Evolutionary conservation across 2,888 invertebrate genomes (phyloP).

Genomic region (Poecilobothrus nobilitatus): DNA sequence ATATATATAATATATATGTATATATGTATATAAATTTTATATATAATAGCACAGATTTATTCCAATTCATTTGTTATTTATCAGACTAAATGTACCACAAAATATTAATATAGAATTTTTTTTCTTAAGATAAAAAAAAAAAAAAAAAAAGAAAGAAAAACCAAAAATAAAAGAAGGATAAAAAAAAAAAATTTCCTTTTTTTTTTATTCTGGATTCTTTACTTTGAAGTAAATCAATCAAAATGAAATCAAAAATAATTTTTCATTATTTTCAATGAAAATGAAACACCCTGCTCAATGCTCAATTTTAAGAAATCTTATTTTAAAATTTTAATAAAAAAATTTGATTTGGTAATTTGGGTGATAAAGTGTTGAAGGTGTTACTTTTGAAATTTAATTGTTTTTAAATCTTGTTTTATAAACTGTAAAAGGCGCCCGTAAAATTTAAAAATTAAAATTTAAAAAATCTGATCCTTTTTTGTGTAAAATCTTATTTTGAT

Average conservation of each 20-base stretch:
- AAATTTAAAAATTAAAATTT: too few relatives aligned
- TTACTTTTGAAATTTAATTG: too few relatives aligned
- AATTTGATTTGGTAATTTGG: too few relatives aligned
- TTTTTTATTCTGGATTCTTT: neutral
- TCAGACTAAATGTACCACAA: conserved; percentile 4
- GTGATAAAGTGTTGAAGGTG: too few relatives aligned
- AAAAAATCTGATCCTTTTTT: too few relatives aligned
- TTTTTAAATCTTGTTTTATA: too few relatives aligned
- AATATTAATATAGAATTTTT: neutral
- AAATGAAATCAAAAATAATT: neutral
- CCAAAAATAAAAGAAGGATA: neutral
- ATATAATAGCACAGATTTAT: neutral
- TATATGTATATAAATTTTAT: neutral
- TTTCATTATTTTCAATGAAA: neutral
- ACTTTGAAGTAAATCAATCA: neutral
- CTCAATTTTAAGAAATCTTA: too few relatives aligned
- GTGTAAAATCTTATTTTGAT: too few relatives aligned
- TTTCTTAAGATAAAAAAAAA: neutral
- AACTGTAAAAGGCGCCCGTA: too few relatives aligned
- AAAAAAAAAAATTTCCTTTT: neutral
- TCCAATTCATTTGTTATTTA: neutral
- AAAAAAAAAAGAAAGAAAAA: neutral
- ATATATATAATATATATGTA: neutral
- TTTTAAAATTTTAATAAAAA: too few relatives aligned
- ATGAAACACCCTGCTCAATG: too few relatives aligned